Evolutionary conservation across 2,797 vertebrate genomes (phyloP).

Genomic region (Acipenser transmontanus): DNA sequence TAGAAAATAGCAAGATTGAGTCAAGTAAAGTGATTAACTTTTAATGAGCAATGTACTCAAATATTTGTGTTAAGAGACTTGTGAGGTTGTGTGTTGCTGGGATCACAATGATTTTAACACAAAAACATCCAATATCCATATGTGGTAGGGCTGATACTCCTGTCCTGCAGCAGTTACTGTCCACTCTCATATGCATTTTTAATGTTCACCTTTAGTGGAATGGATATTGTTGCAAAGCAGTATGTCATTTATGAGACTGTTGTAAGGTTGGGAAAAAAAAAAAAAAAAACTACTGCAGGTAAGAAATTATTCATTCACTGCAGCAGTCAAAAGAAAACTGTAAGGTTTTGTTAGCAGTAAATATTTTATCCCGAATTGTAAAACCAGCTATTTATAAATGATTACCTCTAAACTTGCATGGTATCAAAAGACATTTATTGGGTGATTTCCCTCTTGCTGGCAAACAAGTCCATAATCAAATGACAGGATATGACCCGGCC

Average conservation of each 20-base stretch:
- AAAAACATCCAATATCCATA: too few species aligned
- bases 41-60: too few species aligned
- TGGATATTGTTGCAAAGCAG: background rate
- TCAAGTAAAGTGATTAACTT: too few species aligned
- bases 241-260: background rate
- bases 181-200: background rate
- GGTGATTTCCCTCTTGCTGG: background rate
- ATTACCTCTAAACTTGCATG: background rate
- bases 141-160: too few species aligned
- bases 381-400: background rate
- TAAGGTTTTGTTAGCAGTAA: background rate
- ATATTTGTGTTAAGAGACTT: too few species aligned
- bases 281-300: background rate
- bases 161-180: too few species aligned
- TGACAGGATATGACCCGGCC: conserved; percentile 18
- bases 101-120: too few species aligned
- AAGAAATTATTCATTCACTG: background rate
- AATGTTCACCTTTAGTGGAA: background rate
- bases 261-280: background rate
- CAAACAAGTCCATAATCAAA: conserved; percentile 23
- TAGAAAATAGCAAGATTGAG: too few species aligned
- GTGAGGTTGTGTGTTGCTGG: too few species aligned
- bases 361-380: background rate
- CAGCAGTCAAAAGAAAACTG: background rate
- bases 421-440: background rate